Evolutionary conservation across 2,797 vertebrate species (phyloP).

Genomic region (Pantherophis alleghaniensis): DNA sequence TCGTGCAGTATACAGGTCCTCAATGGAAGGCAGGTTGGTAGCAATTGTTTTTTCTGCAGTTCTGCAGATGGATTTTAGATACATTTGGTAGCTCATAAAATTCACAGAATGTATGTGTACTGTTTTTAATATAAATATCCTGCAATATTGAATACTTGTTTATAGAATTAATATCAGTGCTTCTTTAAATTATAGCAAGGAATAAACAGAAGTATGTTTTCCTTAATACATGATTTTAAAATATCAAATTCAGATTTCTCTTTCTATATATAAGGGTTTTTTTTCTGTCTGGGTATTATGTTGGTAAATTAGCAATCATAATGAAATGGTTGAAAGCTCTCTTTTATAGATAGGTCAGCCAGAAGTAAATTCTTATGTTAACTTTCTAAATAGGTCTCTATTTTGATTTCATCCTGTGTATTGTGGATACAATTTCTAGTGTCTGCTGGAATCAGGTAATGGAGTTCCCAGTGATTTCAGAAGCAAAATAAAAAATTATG

Average conservation of each 20-base stretch:
- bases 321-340: conserved; percentile 37
- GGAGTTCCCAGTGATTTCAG: background rate
- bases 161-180: background rate
- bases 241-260: background rate
- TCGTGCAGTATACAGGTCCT: too few relatives aligned
- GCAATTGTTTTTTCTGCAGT: too few relatives aligned
- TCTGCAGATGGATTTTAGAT: conserved; percentile 9
- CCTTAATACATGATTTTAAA: background rate
- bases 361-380: background rate
- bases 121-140: background rate
- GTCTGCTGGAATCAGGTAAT: background rate
- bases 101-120: background rate
- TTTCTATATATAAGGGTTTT: background rate
- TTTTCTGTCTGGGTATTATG: conserved; percentile 2
- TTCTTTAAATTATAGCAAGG: background rate
- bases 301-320: conserved; percentile 42
- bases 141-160: background rate
- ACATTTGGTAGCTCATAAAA: background rate
- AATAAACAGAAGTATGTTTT: background rate
- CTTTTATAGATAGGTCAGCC: background rate
- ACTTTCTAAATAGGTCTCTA: background rate
- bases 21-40: too few relatives aligned
- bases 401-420: background rate
- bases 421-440: background rate
- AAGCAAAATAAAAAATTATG: background rate